phyloP scores from a whole-genome alignment of 2,113 vertebrate species.

The Sebastes schlegelii region DNA sequence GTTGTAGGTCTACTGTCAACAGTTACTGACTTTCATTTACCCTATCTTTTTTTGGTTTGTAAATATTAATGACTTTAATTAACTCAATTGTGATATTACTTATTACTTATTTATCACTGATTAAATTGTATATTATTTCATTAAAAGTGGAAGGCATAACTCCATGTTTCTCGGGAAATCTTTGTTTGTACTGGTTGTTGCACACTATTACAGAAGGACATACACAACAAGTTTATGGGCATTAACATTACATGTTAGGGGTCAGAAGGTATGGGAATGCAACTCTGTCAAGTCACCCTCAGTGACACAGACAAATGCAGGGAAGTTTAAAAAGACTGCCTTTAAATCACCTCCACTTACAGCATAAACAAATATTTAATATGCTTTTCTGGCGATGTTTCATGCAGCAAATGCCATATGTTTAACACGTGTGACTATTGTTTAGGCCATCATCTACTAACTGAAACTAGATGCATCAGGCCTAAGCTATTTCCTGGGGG shows the following conservation, averaged over 20 bases:
- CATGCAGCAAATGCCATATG: background rate
- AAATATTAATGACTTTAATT: too few relatives aligned
- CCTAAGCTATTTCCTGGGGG: too few relatives aligned
- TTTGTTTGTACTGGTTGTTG: background rate
- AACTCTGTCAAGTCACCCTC: constrained; percentile 23
- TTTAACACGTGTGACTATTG: background rate
- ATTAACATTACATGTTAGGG: constrained; percentile 46
- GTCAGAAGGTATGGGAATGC: constrained; percentile 9
- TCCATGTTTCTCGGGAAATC: background rate
- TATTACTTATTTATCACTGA: too few relatives aligned
- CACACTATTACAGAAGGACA: background rate
- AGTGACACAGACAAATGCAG: constrained; percentile 17
- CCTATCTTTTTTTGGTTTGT: background rate
- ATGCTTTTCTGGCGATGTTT: background rate
- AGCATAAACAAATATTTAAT: background rate
- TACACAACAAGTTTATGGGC: background rate
- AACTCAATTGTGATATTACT: too few relatives aligned
- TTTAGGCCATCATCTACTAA: background rate
- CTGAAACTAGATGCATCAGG: background rate
- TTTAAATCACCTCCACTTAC: background rate
- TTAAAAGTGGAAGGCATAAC: too few relatives aligned
- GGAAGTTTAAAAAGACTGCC: constrained; percentile 20
- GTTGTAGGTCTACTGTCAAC: background rate
- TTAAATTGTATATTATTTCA: background rate
- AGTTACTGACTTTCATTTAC: background rate